A percentile compares a stretch with the other conserved stretches of the same genome.
Conservation (phyloP, 2,797 vertebrate species). For the Tapirus indicus region DNA sequence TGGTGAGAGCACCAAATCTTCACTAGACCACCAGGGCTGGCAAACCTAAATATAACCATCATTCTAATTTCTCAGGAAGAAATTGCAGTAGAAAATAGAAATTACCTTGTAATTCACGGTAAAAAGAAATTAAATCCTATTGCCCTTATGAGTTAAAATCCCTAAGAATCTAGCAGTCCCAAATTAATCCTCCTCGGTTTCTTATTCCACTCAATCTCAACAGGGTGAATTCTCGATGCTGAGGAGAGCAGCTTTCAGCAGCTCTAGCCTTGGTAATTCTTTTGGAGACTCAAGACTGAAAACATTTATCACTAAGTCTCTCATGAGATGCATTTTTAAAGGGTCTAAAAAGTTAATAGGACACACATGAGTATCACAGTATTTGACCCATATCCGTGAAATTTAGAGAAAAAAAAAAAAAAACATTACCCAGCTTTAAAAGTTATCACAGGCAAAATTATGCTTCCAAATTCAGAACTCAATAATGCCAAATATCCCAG, state of each 20-base stretch:
- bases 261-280: neutral
- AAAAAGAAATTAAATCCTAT: conserved; percentile 7
- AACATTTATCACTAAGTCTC: neutral
- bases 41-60: neutral
- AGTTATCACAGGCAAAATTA: neutral
- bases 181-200: neutral
- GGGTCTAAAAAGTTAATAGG: neutral
- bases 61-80: neutral
- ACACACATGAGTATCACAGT: neutral
- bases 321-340: neutral
- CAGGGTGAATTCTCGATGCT: neutral
- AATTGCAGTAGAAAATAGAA: neutral
- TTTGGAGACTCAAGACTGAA: neutral
- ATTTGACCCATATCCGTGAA: neutral
- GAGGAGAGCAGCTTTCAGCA: neutral
- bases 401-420: neutral
- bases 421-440: neutral
- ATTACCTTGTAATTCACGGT: neutral
- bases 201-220: neutral
- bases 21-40: no score
- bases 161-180: neutral
- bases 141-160: neutral
- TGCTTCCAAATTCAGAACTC: neutral
- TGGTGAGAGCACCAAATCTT: no score
- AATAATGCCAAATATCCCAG: neutral